Conservation (phyloP, 2,888 invertebrate species). For the Chirona hameri region DNA sequence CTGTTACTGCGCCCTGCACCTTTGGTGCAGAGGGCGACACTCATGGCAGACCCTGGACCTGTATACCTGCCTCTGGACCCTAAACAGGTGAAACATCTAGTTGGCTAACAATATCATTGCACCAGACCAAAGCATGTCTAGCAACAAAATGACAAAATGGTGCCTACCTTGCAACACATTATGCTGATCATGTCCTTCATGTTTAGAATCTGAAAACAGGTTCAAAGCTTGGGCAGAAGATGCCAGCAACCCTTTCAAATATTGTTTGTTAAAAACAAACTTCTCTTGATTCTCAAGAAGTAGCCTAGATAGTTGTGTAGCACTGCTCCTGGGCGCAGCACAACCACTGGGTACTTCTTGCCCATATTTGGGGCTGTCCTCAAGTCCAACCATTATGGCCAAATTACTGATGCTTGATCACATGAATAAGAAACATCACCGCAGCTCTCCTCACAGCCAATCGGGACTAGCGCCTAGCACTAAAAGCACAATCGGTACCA, state of each 20-base stretch:
- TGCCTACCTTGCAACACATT: not conserved
- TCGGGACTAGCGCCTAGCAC: too few relatives aligned
- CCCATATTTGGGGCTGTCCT: not conserved
- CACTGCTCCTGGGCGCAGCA: not conserved
- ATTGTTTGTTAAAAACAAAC: constrained; percentile 13
- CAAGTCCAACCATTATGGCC: not conserved
- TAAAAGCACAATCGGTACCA: too few relatives aligned
- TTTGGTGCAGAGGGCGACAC: too few relatives aligned
- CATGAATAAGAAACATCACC: too few relatives aligned
- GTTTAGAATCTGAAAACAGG: not conserved
- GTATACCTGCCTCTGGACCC: too few relatives aligned
- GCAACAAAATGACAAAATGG: too few relatives aligned
- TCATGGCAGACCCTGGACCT: too few relatives aligned
- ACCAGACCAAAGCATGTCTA: too few relatives aligned
- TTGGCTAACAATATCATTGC: too few relatives aligned
- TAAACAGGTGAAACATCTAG: too few relatives aligned
- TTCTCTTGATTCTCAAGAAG: not conserved
- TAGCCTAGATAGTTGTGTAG: not conserved
- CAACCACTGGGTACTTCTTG: not conserved
- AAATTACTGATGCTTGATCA: not conserved
- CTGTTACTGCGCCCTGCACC: too few relatives aligned
- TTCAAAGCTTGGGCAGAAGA: not conserved
- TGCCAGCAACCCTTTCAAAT: not conserved
- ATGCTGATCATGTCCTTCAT: not conserved
- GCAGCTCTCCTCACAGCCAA: too few relatives aligned